A percentile compares a stretch with the other conserved stretches of the same genome.
These are phyloP conservation scores for Lycodopsis pacificus DNA, from an alignment of 2,797 vertebrate species.

Conservation along the genomic window DNA sequence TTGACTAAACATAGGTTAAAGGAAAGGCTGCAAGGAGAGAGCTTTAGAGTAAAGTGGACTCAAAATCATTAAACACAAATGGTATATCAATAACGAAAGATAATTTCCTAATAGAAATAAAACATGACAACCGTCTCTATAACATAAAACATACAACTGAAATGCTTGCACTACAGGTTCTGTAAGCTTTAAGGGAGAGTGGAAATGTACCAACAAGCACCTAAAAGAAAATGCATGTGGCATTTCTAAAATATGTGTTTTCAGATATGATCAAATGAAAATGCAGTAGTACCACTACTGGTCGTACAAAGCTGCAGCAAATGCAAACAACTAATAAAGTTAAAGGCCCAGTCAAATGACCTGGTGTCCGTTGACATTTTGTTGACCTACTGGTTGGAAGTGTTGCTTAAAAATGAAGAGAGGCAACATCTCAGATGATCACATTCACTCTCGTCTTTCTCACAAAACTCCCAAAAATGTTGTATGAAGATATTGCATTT, in stretches of 20 bases:
- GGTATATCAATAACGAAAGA: background rate
- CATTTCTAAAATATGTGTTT: slow-evolving; percentile 11
- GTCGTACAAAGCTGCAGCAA: background rate
- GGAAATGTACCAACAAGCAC: slow-evolving; percentile 64
- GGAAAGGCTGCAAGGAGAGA: background rate
- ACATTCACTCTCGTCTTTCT: background rate
- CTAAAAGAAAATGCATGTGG: background rate
- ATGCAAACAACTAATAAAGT: slow-evolving; percentile 21
- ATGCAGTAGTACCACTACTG: background rate
- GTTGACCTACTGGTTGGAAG: slow-evolving; percentile 38
- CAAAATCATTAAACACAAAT: background rate
- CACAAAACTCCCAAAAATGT: slow-evolving; percentile 2
- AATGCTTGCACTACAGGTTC: slow-evolving; percentile 64
- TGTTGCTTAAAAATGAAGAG: slow-evolving; percentile 35
- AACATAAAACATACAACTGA: slow-evolving; percentile 20
- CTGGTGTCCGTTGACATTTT: slow-evolving; percentile 49
- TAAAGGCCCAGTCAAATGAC: slow-evolving; percentile 39
- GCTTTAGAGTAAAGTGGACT: background rate
- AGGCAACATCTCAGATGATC: background rate
- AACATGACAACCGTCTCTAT: background rate
- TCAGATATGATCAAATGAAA: slow-evolving; percentile 1
- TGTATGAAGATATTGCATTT: background rate
- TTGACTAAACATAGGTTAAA: background rate
- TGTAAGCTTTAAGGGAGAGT: slow-evolving; percentile 43
- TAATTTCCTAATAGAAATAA: background rate